Evolutionary conservation across 2,797 vertebrate genomes (phyloP).

Genomic region (Lycodopsis pacificus): DNA sequence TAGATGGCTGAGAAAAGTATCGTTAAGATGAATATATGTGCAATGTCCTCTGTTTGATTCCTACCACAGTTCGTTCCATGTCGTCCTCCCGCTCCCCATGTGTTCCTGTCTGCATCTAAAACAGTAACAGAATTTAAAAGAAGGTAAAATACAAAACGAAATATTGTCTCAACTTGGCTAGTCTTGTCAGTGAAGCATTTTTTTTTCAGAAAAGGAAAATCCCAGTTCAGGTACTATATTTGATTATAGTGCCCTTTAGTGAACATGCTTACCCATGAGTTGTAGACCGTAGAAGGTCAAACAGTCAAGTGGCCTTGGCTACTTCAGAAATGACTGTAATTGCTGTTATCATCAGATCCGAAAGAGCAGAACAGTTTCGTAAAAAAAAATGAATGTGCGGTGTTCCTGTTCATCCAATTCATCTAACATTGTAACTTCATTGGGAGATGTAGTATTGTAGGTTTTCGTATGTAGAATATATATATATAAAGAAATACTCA

Average conservation of each 20-base stretch:
- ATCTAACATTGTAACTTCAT: background rate
- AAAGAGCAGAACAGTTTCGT: background rate
- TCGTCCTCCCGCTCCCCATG: too few relatives aligned
- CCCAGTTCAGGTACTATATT: background rate
- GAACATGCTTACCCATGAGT: background rate
- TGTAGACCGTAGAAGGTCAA: background rate
- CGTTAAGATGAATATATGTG: too few relatives aligned
- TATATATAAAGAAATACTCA: background rate
- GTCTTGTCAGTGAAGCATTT: background rate
- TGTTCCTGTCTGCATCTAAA: background rate
- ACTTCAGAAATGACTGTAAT: background rate
- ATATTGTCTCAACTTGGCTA: background rate
- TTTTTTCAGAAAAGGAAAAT: background rate
- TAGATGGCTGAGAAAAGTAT: constrained; percentile 1
- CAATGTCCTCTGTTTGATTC: too few relatives aligned
- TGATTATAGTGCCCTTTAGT: background rate
- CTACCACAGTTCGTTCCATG: background rate
- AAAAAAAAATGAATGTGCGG: background rate
- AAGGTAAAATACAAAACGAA: background rate
- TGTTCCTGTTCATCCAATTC: background rate
- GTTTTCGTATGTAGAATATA: background rate
- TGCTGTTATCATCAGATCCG: background rate
- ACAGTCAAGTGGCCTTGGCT: background rate
- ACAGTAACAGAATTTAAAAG: background rate
- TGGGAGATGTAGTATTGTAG: background rate